phyloP scores from a whole-genome alignment of 2,797 vertebrate species.

The Sarcophilus harrisii region DNA sequence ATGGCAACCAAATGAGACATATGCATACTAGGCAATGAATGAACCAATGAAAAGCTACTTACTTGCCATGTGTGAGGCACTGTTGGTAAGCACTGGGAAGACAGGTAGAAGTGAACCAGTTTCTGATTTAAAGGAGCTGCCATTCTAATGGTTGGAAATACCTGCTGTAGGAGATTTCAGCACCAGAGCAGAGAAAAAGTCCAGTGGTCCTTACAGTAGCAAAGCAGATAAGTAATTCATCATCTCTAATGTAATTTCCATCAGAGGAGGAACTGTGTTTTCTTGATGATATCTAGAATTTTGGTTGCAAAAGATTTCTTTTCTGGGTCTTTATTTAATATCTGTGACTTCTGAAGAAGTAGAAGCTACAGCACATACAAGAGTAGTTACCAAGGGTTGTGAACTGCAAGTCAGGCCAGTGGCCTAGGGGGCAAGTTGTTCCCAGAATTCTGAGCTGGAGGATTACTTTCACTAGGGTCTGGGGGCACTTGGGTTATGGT shows the following conservation, averaged over 20 bases:
- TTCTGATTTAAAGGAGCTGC: background rate
- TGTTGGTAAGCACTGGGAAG: background rate
- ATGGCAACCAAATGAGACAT: background rate
- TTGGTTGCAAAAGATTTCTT: background rate
- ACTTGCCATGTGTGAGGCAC: background rate
- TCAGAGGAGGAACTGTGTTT: background rate
- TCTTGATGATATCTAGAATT: background rate
- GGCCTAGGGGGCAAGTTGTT: background rate
- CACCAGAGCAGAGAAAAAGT: background rate
- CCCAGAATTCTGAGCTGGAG: background rate
- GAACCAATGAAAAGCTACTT: background rate
- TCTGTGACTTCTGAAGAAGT: background rate
- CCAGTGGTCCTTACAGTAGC: background rate
- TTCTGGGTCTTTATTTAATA: background rate
- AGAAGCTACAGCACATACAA: background rate
- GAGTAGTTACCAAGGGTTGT: background rate
- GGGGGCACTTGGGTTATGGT: background rate
- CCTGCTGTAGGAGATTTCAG: background rate
- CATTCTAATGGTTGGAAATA: background rate
- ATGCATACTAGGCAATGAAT: background rate
- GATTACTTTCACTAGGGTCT: background rate
- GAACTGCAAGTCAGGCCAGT: background rate
- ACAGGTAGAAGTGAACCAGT: background rate
- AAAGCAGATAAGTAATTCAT: background rate
- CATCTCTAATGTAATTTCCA: background rate